Conservation (phyloP, 2,888 invertebrate genomes). For the Coleophora deauratella region DNA sequence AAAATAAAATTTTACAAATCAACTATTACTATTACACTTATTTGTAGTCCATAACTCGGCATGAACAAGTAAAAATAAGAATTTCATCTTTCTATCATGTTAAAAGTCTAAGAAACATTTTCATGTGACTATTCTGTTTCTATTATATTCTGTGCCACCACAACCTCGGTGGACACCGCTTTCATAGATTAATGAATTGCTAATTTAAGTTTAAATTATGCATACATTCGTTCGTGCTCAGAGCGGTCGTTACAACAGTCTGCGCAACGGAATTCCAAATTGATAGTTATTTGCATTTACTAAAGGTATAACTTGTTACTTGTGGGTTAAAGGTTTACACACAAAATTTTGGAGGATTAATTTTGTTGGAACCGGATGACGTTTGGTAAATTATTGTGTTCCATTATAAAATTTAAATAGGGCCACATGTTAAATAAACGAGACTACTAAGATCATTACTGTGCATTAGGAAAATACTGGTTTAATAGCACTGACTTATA, state of each 20-base stretch:
- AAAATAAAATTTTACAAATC: no score
- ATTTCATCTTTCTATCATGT: no score
- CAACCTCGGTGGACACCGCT: slow-evolving; percentile 7
- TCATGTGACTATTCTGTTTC: neutral
- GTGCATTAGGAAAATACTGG: no score
- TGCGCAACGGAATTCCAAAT: neutral
- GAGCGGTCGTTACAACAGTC: slow-evolving; percentile 5
- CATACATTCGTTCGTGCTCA: slow-evolving; percentile 13
- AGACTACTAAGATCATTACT: no score
- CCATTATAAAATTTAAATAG: neutral
- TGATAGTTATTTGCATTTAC: neutral
- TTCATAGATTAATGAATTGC: slow-evolving; percentile 3
- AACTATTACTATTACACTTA: slow-evolving; percentile 1
- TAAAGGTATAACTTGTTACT: neutral
- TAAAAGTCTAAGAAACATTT: no score
- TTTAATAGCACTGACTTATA: no score
- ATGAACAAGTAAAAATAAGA: no score
- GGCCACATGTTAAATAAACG: neutral
- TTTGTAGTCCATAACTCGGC: no score
- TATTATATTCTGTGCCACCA: slow-evolving; percentile 3
- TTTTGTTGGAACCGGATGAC: no score
- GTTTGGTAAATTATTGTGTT: neutral
- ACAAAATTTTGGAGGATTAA: no score
- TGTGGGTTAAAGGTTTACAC: neutral
- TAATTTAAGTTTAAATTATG: slow-evolving; percentile 1